Base-by-base conservation (phyloP, 2,888 invertebrate genomes). In the Thymelicus lineola region DNA sequence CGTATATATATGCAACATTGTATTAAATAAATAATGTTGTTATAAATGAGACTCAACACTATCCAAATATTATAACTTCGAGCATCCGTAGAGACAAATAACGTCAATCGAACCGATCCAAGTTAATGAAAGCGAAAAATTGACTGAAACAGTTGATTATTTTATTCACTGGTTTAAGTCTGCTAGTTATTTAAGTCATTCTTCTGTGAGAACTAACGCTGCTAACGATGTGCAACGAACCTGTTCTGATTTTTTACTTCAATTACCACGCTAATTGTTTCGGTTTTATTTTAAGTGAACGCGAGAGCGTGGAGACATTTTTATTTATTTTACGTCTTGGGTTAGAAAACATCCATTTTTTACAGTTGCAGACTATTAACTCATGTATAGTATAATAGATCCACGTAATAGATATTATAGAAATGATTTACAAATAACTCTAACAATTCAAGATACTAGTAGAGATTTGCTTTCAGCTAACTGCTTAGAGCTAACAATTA, bases 91-190 rank as follows among this genome's bases (percentile, higher is more conserved):
- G 67, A 57, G n/a, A 61, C 67, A 62, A 68, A 57, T 55, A 67
- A 61, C 28, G 61, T 55, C 53, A 61, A 55, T 67, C 55, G 55
- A 61, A 57, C 67, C 55, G 61, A 62, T 68, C 62, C 62, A 38
- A 63, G 17, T 66, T 70, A 73, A 74, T 72, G 72, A 71, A 74
- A 69, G 74, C 76, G 78, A 82, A 83, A 85, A 28, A 85, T 86
- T 82, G 83, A 80, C 76, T 74, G 75, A 80, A 81, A 81, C 75
- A 82, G 75, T 79, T 85, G 83, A 86, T 86, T 83, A 78, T 75
- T 75, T 55, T 61, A 61, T 61, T 53, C 60, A 61, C 28, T 61
- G 67, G 55, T 57, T 62, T 62, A 45, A 62, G 55, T 55, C 46
- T 62, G 55, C 62, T 62, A 35, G 45, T 62, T 64, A 55, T 64